Conservation (phyloP, 2,888 invertebrate species). For the Mesorhabditis sp. region DNA sequence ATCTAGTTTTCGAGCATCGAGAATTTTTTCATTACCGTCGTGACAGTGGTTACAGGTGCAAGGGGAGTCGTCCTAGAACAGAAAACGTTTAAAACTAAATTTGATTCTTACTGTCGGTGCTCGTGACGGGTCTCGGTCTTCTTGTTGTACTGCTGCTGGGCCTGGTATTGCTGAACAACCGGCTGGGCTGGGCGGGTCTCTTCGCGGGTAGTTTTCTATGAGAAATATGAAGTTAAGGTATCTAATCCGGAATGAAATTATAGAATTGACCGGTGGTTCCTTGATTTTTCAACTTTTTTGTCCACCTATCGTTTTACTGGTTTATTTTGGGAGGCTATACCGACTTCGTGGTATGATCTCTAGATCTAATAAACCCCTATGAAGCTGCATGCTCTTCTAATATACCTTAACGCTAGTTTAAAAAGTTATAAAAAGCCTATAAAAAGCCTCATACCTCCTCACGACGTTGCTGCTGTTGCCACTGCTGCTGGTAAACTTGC, state of each 20-base stretch:
- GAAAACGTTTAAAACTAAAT: neutral
- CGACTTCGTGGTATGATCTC: no score
- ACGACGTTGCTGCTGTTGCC: neutral
- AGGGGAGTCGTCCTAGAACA: neutral
- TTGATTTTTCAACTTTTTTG: no score
- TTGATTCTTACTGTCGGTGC: neutral
- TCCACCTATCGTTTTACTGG: no score
- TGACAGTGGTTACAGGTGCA: neutral
- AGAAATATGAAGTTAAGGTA: no score
- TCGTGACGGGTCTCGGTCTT: constrained; percentile 32
- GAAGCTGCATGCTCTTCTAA: no score
- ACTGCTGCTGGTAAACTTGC: constrained; percentile 19
- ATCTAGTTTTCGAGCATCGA: neutral
- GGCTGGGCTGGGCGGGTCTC: constrained; percentile 36
- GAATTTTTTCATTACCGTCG: neutral
- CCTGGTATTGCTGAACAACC: constrained; percentile 26
- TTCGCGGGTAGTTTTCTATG: constrained; percentile 33
- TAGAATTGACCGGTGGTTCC: no score
- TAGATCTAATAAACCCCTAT: no score
- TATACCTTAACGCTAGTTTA: no score
- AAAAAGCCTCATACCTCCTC: no score
- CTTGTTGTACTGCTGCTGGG: constrained; percentile 34
- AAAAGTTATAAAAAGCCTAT: no score
- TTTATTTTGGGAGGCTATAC: no score
- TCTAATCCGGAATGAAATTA: no score